These are phyloP conservation scores for Peromyscus polionotus DNA, from an alignment of 2,113 vertebrate genomes.

Conservation along the genomic window DNA sequence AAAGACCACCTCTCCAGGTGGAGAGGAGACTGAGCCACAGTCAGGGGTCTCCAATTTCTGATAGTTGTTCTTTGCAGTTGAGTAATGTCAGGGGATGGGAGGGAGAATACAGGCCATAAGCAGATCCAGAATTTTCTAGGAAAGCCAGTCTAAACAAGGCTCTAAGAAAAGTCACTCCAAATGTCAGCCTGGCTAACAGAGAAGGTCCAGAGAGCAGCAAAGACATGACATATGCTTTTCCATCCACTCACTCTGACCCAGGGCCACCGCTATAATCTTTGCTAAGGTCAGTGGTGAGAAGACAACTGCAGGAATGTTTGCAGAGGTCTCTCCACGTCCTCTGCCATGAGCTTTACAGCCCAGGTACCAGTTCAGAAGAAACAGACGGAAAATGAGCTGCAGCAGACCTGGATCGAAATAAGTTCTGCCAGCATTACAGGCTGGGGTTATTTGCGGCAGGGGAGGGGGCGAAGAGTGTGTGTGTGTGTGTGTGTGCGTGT, in stretches of 20 bases:
- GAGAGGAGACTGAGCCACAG: background rate
- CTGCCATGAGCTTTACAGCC: slow-evolving; percentile 90
- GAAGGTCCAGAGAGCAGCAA: slow-evolving; percentile 85
- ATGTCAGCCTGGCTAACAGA: slow-evolving; percentile 86
- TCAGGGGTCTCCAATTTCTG: slow-evolving; percentile 32
- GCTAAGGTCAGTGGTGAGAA: slow-evolving; percentile 88
- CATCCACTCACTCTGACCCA: slow-evolving; percentile 88
- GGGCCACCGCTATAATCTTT: slow-evolving; percentile 87
- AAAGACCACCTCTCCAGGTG: background rate
- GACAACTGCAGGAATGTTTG: slow-evolving; percentile 87
- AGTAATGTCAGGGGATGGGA: slow-evolving; percentile 10
- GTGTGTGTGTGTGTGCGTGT: background rate
- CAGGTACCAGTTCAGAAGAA: slow-evolving; percentile 92
- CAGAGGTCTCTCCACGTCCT: slow-evolving; percentile 89
- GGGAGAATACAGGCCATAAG: slow-evolving; percentile 59
- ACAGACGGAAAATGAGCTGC: slow-evolving; percentile 90
- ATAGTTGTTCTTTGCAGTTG: slow-evolving; percentile 65
- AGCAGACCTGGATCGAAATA: slow-evolving; percentile 89
- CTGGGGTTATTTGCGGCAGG: slow-evolving; percentile 9
- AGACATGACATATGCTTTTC: slow-evolving; percentile 85
- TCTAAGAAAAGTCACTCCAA: slow-evolving; percentile 87
- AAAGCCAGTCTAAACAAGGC: slow-evolving; percentile 85
- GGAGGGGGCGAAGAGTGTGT: background rate
- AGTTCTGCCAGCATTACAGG: slow-evolving; percentile 88
- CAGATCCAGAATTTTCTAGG: slow-evolving; percentile 84